phyloP scores from a whole-genome alignment of 2,888 invertebrate species.

The Macrosiphum euphorbiae region DNA sequence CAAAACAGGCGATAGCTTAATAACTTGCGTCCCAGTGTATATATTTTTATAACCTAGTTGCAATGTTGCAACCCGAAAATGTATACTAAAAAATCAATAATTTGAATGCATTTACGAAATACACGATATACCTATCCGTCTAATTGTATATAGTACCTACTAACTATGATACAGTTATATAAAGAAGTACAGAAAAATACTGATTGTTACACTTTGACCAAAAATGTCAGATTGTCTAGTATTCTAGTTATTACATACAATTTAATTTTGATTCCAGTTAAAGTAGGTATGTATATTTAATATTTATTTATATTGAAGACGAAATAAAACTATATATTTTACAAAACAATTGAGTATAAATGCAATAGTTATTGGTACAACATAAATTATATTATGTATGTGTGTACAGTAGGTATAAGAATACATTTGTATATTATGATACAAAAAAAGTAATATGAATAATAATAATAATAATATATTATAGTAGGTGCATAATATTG shows the following conservation, averaged over 20 bases:
- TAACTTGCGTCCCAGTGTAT: background rate
- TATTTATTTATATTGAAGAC: background rate
- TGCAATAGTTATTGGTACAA: background rate
- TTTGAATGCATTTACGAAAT: background rate
- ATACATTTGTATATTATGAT: background rate
- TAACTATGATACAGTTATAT: no score
- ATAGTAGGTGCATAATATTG: background rate
- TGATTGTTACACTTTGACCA: background rate
- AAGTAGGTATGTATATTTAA: no score
- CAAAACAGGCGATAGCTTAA: background rate
- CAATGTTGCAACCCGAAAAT: background rate
- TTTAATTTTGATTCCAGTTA: background rate
- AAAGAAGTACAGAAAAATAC: no score
- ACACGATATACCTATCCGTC: no score
- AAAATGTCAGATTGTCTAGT: background rate
- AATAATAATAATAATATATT: no score
- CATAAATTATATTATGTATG: background rate
- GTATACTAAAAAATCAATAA: background rate
- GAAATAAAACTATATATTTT: background rate
- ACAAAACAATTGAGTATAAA: background rate
- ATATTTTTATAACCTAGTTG: background rate
- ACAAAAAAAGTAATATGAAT: background rate
- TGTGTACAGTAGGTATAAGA: background rate
- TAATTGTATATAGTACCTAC: no score
- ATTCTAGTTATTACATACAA: background rate